Evolutionary conservation across 1,140 invertebrate species (phyloP).

Genomic region (Asobara japonica): DNA sequence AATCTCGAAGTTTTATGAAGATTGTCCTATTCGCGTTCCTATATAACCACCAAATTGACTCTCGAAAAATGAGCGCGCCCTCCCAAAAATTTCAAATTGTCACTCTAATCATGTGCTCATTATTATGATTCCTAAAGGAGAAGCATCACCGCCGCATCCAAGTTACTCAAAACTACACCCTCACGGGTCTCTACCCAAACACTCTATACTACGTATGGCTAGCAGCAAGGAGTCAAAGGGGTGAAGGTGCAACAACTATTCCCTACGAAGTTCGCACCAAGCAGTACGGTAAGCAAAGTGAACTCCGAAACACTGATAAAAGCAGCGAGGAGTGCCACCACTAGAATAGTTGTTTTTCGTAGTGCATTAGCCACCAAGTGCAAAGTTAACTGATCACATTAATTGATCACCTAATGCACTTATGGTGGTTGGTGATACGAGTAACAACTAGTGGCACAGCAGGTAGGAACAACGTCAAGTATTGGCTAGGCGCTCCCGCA

Average conservation of each 20-base stretch:
- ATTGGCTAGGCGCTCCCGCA: conserved; percentile 59
- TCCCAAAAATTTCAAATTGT: too few relatives aligned
- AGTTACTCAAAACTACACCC: conserved; percentile 84
- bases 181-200: conserved; percentile 92
- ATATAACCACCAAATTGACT: too few relatives aligned
- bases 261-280: conserved; percentile 93
- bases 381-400: neutral
- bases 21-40: too few relatives aligned
- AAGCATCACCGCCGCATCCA: conserved; percentile 77
- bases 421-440: neutral
- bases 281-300: conserved; percentile 90
- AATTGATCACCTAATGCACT: neutral
- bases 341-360: conserved; percentile 43
- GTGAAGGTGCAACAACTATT: conserved; percentile 94
- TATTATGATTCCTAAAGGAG: conserved; percentile 65
- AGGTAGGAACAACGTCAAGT: conserved; percentile 56
- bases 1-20: too few relatives aligned
- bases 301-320: conserved; percentile 46
- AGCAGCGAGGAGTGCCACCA: conserved; percentile 63
- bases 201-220: conserved; percentile 97
- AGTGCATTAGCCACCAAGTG: conserved; percentile 29
- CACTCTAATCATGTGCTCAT: too few relatives aligned
- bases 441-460: conserved; percentile 47
- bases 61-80: too few relatives aligned
- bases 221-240: conserved; percentile 88